Percentiles rank a stretch among this genome's conserved stretches.
Evolutionary conservation across 2,888 invertebrate species (phyloP).

Genomic region (Dolichopus griseipennis): DNA sequence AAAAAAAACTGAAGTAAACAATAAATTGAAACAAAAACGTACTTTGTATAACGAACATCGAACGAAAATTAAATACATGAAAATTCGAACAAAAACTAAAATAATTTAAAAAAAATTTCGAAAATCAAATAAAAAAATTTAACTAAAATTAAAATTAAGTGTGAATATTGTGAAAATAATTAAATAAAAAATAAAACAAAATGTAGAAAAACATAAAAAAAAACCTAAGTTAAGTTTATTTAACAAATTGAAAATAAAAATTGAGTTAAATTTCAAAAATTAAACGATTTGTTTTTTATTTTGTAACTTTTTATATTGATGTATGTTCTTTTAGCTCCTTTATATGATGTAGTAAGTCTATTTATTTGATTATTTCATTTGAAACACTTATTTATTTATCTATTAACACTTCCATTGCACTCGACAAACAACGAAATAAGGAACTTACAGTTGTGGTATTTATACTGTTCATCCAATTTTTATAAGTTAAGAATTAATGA

Average conservation of each 20-base stretch:
- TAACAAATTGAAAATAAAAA: constrained; percentile 14
- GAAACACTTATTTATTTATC: too few species aligned
- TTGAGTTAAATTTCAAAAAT: constrained; percentile 22
- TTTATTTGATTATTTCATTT: too few species aligned
- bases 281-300: too few species aligned
- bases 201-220: constrained; percentile 10
- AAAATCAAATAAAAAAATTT: constrained; percentile 12
- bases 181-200: constrained; percentile 13
- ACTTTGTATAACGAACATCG: neutral
- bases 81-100: neutral
- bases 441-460: too few species aligned
- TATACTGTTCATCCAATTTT: too few species aligned
- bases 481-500: too few species aligned
- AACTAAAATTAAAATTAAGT: constrained; percentile 18
- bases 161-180: constrained; percentile 24
- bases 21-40: neutral
- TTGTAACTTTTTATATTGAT: too few species aligned
- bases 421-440: too few species aligned
- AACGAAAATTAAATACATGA: neutral
- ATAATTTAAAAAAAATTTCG: neutral
- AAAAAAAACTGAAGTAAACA: neutral
- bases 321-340: too few species aligned
- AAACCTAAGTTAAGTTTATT: constrained; percentile 11
- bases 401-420: too few species aligned
- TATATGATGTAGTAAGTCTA: too few species aligned